Evolutionary conservation across 2,888 invertebrate genomes (phyloP), one percentile per base, ranked within the genome.

Genomic region (Drosophila niveifrons): DNA sequence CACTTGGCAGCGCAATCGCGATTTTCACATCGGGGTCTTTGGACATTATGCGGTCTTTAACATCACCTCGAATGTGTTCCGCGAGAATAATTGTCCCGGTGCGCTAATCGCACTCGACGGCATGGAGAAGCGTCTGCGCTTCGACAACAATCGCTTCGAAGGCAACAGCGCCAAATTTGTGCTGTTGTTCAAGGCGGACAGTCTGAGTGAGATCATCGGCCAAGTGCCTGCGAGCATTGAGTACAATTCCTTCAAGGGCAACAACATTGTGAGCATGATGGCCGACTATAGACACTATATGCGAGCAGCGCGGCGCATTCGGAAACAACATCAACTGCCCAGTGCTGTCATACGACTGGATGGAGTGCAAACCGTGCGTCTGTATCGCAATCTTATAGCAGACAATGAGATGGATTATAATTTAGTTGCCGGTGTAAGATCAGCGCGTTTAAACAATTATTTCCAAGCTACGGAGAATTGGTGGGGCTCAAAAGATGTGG

Each of bases 61-160:
- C 88, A 95, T 99, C 34, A 96, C 97, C 0, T 95, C 95, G 61
- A 98, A 98, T 91, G 93, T 94, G 6, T 98, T 99, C 90, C 94
- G 95, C 1, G 95, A 96, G 64, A 99, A 99, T 90, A 93, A 93
- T 36, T 99, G 99, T 85, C 95, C 95, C 81, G 94, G 93, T 11
- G 97, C 98, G 0, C 92, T 98, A 31, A 93, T 98, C 11, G 94
- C 96, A 0, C 93, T 98, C 28, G 94, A 95, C 67, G 99, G 99
- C 8, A 99, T 99, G 98, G 99, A 99, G 92, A 99, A 99, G 93
- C 96, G 96, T 84, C 94, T 99, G 92, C 94, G 95, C 66, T 96
- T 99, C 64, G 95, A 95, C 83, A 94, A 95, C 46, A 99, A 99
- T 91, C 93, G 94, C 53, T 96, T 99, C 67, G 94, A 95, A 78